A percentile compares a stretch with the other conserved stretches of the same genome.
phyloP scores from a whole-genome alignment of 2,113 vertebrate species.

The Neolamprologus brichardi region DNA sequence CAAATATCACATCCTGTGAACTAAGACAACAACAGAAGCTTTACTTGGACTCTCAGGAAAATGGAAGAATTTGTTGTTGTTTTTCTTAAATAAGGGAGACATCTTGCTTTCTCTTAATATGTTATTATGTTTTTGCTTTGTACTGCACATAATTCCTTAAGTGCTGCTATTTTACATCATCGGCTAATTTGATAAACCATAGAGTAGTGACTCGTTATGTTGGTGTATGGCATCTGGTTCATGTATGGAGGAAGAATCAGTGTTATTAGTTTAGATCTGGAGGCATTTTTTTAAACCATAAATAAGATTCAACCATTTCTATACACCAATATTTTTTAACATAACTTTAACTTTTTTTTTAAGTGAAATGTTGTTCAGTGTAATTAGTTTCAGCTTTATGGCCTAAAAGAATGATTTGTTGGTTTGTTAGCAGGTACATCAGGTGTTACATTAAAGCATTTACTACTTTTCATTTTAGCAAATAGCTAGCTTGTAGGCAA shows the following conservation, averaged over 20 bases:
- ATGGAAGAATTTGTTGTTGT: neutral
- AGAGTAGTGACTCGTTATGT: neutral
- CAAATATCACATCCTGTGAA: slow-evolving; percentile 36
- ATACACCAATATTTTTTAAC: neutral
- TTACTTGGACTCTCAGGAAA: neutral
- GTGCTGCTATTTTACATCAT: neutral
- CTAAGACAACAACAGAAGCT: neutral
- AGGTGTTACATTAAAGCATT: neutral
- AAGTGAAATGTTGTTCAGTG: neutral
- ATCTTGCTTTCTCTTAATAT: neutral
- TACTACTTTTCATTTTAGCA: neutral
- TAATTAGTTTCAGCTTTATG: neutral
- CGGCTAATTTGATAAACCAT: neutral
- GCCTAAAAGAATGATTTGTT: neutral
- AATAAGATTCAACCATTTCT: neutral
- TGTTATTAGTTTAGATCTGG: neutral
- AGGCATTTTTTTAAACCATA: neutral
- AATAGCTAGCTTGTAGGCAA: neutral
- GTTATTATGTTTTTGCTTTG: neutral
- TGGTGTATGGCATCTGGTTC: neutral
- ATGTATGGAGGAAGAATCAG: neutral
- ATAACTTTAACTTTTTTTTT: neutral
- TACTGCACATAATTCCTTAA: neutral
- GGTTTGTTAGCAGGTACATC: neutral
- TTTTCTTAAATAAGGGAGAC: neutral